Evolutionary conservation across 2,888 invertebrate genomes (phyloP).

Genomic region (Eumacrocentrus americanus): DNA sequence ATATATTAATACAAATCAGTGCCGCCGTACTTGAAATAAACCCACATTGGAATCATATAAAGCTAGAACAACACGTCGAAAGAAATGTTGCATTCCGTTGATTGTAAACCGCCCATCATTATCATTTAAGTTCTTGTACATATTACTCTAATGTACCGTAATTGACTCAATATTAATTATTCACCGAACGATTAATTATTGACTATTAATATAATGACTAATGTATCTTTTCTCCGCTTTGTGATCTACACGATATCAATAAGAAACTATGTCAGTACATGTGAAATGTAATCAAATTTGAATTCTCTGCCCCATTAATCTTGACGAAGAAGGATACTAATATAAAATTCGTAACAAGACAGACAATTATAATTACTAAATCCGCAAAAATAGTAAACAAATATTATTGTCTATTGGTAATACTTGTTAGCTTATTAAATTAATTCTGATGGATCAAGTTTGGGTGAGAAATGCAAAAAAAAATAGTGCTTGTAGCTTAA

Average conservation of each 20-base stretch:
- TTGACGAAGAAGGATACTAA: conserved; percentile 28
- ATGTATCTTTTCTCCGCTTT: conserved; percentile 52
- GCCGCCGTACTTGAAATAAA: not conserved
- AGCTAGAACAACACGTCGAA: conserved; percentile 31
- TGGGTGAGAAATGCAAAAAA: conserved; percentile 23
- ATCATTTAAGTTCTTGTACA: conserved; percentile 49
- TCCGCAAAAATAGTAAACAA: conserved; percentile 16
- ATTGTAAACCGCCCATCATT: conserved; percentile 42
- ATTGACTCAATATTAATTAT: conserved; percentile 40
- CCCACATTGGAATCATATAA: conserved; percentile 24
- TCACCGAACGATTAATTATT: conserved; percentile 38
- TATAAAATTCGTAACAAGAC: conserved; percentile 36
- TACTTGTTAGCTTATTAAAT: not conserved
- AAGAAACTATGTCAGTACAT: conserved; percentile 40
- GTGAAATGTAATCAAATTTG: conserved; percentile 46
- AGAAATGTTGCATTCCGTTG: conserved; percentile 55
- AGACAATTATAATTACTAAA: conserved; percentile 40
- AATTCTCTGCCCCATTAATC: conserved; percentile 40
- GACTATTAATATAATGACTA: conserved; percentile 38
- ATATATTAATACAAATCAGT: conserved; percentile 5
- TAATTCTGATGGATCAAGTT: conserved; percentile 11
- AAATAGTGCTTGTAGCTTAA: conserved; percentile 40
- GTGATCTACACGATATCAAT: conserved; percentile 47
- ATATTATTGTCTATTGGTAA: not conserved
- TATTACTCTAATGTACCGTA: conserved; percentile 43